Evolutionary conservation across 2,888 invertebrate genomes (phyloP).

Genomic region (Drosophila neotestacea): DNA sequence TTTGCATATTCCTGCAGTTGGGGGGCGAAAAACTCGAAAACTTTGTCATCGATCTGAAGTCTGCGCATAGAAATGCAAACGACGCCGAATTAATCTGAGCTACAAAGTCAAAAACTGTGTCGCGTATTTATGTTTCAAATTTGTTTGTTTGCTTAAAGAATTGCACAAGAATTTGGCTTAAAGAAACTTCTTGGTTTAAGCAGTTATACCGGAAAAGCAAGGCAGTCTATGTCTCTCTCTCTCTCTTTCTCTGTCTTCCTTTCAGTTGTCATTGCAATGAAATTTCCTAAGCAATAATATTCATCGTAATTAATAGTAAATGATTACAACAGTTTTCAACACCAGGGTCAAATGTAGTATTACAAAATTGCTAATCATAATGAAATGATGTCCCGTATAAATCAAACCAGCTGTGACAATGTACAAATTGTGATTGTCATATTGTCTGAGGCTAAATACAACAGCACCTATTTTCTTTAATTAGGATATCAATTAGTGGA

Average conservation of each 20-base stretch:
- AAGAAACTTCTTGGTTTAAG: background rate
- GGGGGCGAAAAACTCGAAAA: conserved; percentile 24
- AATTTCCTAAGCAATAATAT: background rate
- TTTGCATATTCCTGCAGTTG: conserved; percentile 65
- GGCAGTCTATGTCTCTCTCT: too few relatives aligned
- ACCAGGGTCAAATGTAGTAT: background rate
- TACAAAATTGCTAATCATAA: conserved; percentile 14
- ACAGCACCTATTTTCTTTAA: conserved; percentile 68
- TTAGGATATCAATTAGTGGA: conserved; percentile 68
- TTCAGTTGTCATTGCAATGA: background rate
- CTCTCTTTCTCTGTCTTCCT: background rate
- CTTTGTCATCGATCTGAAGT: conserved; percentile 51
- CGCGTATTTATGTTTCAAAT: conserved; percentile 31
- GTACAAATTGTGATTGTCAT: conserved; percentile 38
- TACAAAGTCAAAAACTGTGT: conserved; percentile 28
- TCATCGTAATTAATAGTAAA: conserved; percentile 24
- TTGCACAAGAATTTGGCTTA: conserved; percentile 7
- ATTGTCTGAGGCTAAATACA: conserved; percentile 32
- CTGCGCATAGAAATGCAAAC: conserved; percentile 43
- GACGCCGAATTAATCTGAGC: conserved; percentile 35
- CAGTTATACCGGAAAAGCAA: background rate
- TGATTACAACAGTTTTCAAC: conserved; percentile 9
- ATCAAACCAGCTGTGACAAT: conserved; percentile 43
- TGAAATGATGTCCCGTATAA: conserved; percentile 32
- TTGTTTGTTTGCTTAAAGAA: conserved; percentile 35